Base-by-base conservation (phyloP, 2,888 invertebrate species). In the Cylloceria caligata region DNA sequence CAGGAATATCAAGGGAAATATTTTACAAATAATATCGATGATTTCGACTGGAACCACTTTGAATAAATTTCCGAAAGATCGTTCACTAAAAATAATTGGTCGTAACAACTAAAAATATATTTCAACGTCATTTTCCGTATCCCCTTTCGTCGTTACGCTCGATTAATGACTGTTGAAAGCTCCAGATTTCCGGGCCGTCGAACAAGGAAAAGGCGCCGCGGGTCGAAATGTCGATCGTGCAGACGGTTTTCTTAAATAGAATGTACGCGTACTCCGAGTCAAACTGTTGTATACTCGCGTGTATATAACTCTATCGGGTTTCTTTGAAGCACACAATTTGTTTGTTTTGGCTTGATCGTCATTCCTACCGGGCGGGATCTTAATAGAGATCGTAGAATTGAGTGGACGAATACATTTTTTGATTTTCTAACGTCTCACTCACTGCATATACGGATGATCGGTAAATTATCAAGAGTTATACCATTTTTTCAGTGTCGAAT, bases 111-210 rank as follows among this genome's bases (percentile, higher is more conserved):
- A 36, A 60, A 60, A 34, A 34, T 1, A 30, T 5, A 30, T 30
- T 13, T 16, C 16, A 36, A 52, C 27, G 34, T 30, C 60, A 39
- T 30, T 39, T 34, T 39, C 72, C 36, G 19, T 16, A 72, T 49
- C 45, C 57, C 49, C 13, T 62, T 55, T 55, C 30, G 52, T 36
- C n/a, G 77, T 81, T 64, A 73, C 69, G 77, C 69, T 77, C 73
- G 74, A 69, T 81, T 74, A 78, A 42, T 81, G 74, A 49, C 73
- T 36, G 65, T 67, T 60, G 67, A 60, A 52, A 65, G 74, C 36
- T 69, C 69, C 60, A 78, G 49, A 45, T 74, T 77, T 72, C 75
- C 80, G 80, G 77, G 42, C 47, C 65, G 71, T 65, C 65, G 55
- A 75, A 75, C 71, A 55, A 62, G n/a, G 27, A 30, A 52, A 30